Conservation (phyloP, 2,113 vertebrate species). For the Polypterus senegalus region DNA sequence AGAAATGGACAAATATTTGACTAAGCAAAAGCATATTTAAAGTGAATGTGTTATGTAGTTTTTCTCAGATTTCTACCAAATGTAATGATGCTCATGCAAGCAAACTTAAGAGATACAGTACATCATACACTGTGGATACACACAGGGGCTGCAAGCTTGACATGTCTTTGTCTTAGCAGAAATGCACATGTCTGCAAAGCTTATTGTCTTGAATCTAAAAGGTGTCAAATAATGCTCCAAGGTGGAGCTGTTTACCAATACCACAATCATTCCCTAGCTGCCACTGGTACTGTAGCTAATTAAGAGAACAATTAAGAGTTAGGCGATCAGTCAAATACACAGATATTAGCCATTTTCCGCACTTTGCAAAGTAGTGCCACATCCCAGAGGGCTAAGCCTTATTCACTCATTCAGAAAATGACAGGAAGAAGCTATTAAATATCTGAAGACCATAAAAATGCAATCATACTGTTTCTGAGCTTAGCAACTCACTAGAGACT, state of each 20-base stretch:
- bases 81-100: no score
- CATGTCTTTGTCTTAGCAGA: constrained; percentile 51
- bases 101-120: no score
- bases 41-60: no score
- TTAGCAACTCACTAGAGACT: constrained; percentile 54
- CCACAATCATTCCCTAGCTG: constrained; percentile 71
- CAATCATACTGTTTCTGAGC: constrained; percentile 61
- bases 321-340: constrained; percentile 71
- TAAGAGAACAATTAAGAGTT: constrained; percentile 95
- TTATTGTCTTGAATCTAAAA: constrained; percentile 62
- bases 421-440: constrained; percentile 70
- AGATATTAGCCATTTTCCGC: constrained; percentile 55
- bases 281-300: constrained; percentile 84
- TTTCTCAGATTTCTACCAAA: no score
- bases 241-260: constrained; percentile 69
- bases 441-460: constrained; percentile 74
- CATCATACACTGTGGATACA: not conserved
- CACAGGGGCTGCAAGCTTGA: constrained; percentile 46
- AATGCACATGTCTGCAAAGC: constrained; percentile 38
- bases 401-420: constrained; percentile 74
- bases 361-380: constrained; percentile 42
- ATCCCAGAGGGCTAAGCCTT: constrained; percentile 58
- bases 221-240: constrained; percentile 59
- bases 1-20: no score
- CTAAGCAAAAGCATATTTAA: no score